A percentile compares a stretch with the other conserved stretches of the same genome.
Evolutionary conservation across 2,113 vertebrate genomes (phyloP).

Genomic region (Apodemus speciosus): DNA sequence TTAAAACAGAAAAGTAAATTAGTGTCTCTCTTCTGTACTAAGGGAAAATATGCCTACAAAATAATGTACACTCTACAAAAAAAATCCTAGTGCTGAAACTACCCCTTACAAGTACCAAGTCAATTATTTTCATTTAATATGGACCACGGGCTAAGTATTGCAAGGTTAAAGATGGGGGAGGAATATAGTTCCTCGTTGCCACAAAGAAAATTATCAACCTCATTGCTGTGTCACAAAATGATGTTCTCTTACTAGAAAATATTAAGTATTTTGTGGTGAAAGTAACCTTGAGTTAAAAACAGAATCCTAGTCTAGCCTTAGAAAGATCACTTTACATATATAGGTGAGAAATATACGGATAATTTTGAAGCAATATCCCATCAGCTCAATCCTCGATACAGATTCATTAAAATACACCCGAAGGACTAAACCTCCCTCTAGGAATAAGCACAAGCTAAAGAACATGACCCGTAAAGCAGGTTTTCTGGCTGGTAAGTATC

Average conservation of each 20-base stretch:
- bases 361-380: conserved; percentile 46
- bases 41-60: conserved; percentile 48
- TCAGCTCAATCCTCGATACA: conserved; percentile 69
- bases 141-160: conserved; percentile 40
- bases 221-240: conserved; percentile 66
- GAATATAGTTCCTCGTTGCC: conserved; percentile 62
- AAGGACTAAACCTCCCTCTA: background rate
- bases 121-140: conserved; percentile 73
- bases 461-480: background rate
- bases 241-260: conserved; percentile 42
- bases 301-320: conserved; percentile 64
- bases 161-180: conserved; percentile 65
- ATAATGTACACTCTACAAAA: conserved; percentile 70
- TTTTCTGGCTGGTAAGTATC: conserved; percentile 12
- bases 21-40: background rate
- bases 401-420: conserved; percentile 77
- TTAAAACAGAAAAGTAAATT: conserved; percentile 30
- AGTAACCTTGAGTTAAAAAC: conserved; percentile 70
- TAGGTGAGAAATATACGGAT: background rate
- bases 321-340: conserved; percentile 69
- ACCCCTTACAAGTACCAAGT: conserved; percentile 77
- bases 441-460: conserved; percentile 51
- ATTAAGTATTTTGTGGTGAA: conserved; percentile 71
- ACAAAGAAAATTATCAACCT: conserved; percentile 67
- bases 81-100: conserved; percentile 63